phyloP scores from a whole-genome alignment of 2,888 invertebrate species.

The Drosophila mettleri region DNA sequence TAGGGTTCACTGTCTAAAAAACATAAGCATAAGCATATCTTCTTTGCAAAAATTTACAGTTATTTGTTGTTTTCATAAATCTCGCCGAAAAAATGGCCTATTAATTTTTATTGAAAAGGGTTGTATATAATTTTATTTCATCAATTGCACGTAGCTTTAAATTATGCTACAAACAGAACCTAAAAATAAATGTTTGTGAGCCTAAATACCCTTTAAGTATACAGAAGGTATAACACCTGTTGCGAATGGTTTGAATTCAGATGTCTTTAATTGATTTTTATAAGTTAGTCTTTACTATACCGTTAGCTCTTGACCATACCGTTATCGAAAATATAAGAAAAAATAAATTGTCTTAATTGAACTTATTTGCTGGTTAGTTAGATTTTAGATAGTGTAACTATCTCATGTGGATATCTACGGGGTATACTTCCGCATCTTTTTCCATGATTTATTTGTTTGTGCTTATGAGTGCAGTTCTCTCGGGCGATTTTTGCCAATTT shows the following conservation, averaged over 20 bases:
- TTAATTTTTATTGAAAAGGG: conserved; percentile 77
- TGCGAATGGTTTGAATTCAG: neutral
- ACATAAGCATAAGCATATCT: conserved; percentile 7
- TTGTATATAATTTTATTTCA: conserved; percentile 22
- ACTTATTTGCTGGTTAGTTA: neutral
- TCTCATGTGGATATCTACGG: neutral
- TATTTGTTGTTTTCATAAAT: conserved; percentile 63
- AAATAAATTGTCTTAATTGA: too few species aligned
- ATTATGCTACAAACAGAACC: conserved; percentile 34
- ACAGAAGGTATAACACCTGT: neutral
- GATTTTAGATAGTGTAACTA: neutral
- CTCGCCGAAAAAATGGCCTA: conserved; percentile 44
- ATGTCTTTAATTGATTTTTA: too few species aligned
- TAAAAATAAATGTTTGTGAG: conserved; percentile 47
- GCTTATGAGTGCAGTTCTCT: conserved; percentile 38
- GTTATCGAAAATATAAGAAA: too few species aligned
- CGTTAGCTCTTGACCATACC: too few species aligned
- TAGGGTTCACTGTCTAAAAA: conserved; percentile 23
- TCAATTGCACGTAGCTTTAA: conserved; percentile 31
- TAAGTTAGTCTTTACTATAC: neutral
- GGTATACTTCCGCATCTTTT: conserved; percentile 17
- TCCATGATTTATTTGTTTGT: conserved; percentile 74
- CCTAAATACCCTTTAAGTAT: conserved; percentile 11
- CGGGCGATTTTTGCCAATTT: conserved; percentile 73
- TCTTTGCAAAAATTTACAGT: conserved; percentile 42